Conservation (phyloP, 2,888 invertebrate genomes). For the Hartigia nigra region DNA sequence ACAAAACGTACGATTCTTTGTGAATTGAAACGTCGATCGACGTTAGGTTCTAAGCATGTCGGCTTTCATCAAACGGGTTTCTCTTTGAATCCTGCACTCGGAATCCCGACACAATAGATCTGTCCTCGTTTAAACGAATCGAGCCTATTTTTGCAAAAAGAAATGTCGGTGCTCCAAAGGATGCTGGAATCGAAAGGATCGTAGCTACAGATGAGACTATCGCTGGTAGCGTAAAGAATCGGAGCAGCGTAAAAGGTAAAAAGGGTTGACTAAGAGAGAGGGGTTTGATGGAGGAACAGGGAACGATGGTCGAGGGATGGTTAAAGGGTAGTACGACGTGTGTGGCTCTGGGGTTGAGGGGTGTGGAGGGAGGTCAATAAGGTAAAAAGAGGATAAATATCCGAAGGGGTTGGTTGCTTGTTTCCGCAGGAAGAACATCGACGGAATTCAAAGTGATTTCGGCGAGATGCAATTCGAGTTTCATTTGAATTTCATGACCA, state of each 20-base stretch:
- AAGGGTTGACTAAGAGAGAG: not conserved
- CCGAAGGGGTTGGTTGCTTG: not conserved
- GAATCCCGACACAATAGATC: not conserved
- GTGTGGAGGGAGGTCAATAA: not conserved
- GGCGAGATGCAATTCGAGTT: conserved; percentile 28
- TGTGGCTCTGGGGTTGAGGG: not conserved
- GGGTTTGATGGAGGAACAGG: not conserved
- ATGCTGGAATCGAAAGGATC: not conserved
- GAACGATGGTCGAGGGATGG: not conserved
- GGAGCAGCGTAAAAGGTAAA: not conserved
- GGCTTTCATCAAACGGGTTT: not conserved
- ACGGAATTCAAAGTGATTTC: not conserved
- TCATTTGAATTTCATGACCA: conserved; percentile 40
- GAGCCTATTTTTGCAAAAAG: conserved; percentile 2
- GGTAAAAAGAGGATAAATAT: not conserved
- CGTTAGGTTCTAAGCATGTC: not conserved
- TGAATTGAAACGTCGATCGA: not conserved
- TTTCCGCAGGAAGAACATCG: not conserved
- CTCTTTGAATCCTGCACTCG: not conserved
- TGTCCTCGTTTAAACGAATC: conserved; percentile 11
- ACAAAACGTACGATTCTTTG: not conserved
- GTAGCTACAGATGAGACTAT: not conserved
- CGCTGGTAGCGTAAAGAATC: not conserved
- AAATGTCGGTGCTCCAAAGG: not conserved
- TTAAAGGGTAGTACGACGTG: not conserved